Evolutionary conservation across 92 coral and sea anemone genomes (phyloP).

Genomic region (Actinostola sp.): DNA sequence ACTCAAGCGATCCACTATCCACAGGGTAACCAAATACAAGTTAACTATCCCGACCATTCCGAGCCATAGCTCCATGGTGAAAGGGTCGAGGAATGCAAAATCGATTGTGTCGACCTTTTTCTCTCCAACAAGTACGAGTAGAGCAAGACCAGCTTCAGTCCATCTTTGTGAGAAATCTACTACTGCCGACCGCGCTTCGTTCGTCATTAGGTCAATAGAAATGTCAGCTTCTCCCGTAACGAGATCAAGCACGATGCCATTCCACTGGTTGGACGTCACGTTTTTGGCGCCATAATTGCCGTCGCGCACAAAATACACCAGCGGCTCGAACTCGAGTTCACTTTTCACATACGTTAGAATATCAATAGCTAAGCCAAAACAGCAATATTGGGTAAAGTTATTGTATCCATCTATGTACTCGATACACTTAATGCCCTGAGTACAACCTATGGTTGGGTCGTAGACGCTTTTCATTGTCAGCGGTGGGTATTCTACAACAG

Average conservation of each 20-base stretch:
- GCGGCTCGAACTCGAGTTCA: conserved; percentile 78
- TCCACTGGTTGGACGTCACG: conserved; percentile 67
- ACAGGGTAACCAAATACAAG: conserved; percentile 57
- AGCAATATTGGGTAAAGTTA: conserved; percentile 61
- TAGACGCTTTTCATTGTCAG: conserved; percentile 76
- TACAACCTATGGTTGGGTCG: conserved; percentile 57
- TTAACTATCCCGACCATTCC: conserved; percentile 79
- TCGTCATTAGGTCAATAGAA: conserved; percentile 85
- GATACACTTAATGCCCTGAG: conserved; percentile 66
- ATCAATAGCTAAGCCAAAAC: conserved; percentile 86
- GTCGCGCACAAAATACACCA: conserved; percentile 81
- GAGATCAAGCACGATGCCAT: conserved; percentile 77
- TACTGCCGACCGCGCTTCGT: conserved; percentile 83
- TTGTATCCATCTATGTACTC: conserved; percentile 36
- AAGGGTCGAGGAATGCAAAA: conserved; percentile 77
- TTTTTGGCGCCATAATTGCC: conserved; percentile 90
- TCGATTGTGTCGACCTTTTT: conserved; percentile 69
- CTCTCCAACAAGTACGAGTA: conserved; percentile 84
- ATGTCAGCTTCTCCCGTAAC: conserved; percentile 67
- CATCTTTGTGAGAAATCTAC: conserved; percentile 85
- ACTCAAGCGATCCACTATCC: conserved; percentile 75
- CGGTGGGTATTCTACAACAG: conserved; percentile 89
- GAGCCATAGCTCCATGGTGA: conserved; percentile 74
- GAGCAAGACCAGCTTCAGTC: conserved; percentile 86
- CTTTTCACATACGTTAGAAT: conserved; percentile 67